Evolutionary conservation across 2,113 vertebrate species (phyloP).

Genomic region (Formicarius rufipectus): DNA sequence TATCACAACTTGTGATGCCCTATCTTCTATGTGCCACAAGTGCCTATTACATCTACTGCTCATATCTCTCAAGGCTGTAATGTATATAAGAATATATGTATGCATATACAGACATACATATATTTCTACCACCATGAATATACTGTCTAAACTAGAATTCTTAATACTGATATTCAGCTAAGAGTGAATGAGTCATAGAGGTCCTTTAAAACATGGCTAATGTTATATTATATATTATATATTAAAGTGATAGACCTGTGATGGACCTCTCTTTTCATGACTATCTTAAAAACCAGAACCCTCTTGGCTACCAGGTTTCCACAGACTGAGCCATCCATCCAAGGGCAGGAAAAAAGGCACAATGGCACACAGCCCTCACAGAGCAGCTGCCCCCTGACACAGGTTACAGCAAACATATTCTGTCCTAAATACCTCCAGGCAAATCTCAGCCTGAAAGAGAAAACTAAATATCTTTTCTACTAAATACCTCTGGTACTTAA

Average conservation of each 20-base stretch:
- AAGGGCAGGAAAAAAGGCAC: not conserved
- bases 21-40: not conserved
- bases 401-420: not conserved
- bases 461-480: not conserved
- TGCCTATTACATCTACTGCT: not conserved
- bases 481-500: not conserved
- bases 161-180: not conserved
- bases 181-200: not conserved
- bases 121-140: not conserved
- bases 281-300: not conserved
- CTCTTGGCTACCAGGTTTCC: not conserved
- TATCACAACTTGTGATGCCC: not conserved
- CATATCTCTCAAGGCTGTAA: not conserved
- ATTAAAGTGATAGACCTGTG: not conserved
- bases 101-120: not conserved
- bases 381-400: not conserved
- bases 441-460: not conserved
- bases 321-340: not conserved
- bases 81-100: not conserved
- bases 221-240: too few relatives aligned
- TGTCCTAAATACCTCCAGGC: not conserved
- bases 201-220: not conserved
- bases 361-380: fast-evolving
- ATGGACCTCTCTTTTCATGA: not conserved
- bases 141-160: not conserved